phyloP scores from a whole-genome alignment of 2,797 vertebrate genomes.

The Dermochelys coriacea region DNA sequence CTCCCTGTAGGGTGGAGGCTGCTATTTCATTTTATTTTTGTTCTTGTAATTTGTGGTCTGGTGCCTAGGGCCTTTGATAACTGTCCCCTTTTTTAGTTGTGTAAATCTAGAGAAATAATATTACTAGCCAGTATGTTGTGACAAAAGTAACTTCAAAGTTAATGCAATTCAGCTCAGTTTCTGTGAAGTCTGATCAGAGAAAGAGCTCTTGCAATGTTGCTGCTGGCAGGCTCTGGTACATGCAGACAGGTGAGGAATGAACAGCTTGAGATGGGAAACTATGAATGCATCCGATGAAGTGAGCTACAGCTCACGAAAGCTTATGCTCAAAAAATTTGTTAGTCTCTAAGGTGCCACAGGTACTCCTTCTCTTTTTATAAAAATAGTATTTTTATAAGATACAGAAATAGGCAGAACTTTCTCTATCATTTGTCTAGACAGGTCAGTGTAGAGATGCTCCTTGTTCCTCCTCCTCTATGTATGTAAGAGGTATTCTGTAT shows the following conservation, averaged over 20 bases:
- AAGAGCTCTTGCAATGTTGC: background rate
- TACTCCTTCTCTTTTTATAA: too few relatives aligned
- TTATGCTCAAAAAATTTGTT: too few relatives aligned
- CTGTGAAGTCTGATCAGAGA: background rate
- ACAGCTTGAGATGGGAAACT: background rate
- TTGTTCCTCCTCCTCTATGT: background rate
- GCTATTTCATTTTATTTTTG: background rate
- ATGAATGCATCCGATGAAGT: too few relatives aligned
- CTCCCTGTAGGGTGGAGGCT: background rate
- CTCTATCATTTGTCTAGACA: background rate
- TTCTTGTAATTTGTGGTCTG: background rate
- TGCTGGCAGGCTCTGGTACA: background rate
- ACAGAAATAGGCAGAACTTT: background rate
- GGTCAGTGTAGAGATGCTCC: background rate
- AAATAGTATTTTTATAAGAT: background rate
- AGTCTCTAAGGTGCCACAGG: too few relatives aligned
- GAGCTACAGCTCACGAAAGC: too few relatives aligned
- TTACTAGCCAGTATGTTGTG: background rate
- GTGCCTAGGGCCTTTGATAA: background rate
- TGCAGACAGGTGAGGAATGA: background rate
- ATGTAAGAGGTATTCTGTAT: background rate
- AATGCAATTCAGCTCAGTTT: background rate
- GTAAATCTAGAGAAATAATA: background rate
- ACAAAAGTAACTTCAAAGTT: background rate
- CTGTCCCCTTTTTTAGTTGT: background rate